A percentile compares a stretch with the other conserved stretches of the same genome.
Conservation (phyloP, 2,888 invertebrate species). For the Leucania comma region DNA sequence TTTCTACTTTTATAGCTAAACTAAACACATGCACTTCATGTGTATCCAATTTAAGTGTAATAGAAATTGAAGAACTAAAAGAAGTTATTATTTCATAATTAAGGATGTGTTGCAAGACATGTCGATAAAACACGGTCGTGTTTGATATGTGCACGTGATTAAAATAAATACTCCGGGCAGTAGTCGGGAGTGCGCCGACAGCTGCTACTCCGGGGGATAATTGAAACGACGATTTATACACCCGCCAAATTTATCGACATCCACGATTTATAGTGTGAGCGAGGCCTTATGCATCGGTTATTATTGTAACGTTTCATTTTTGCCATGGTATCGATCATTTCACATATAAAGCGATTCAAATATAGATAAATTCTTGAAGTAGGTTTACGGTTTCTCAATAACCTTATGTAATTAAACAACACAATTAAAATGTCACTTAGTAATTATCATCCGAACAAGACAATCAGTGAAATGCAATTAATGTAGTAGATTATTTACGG, state of each 20-base stretch:
- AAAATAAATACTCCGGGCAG: constrained; percentile 88
- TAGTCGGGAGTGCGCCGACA: constrained; percentile 81
- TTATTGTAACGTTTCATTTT: constrained; percentile 73
- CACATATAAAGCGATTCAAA: constrained; percentile 59
- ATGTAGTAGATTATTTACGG: constrained; percentile 63
- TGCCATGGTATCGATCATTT: constrained; percentile 64
- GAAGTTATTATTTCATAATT: constrained; percentile 76
- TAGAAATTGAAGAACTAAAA: constrained; percentile 27
- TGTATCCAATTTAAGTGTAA: constrained; percentile 34
- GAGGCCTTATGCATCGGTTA: constrained; percentile 70
- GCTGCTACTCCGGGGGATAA: constrained; percentile 87
- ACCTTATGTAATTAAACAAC: constrained; percentile 59
- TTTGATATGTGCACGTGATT: constrained; percentile 84
- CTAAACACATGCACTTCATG: constrained; percentile 22
- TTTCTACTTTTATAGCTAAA: constrained; percentile 27
- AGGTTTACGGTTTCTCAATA: constrained; percentile 58
- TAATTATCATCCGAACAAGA: constrained; percentile 71
- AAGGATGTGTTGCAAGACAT: constrained; percentile 73
- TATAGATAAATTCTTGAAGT: constrained; percentile 62
- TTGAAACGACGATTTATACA: constrained; percentile 90
- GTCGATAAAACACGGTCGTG: constrained; percentile 78
- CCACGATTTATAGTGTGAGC: constrained; percentile 82
- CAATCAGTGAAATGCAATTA: constrained; percentile 74
- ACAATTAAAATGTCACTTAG: constrained; percentile 72
- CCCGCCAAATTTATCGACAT: constrained; percentile 89